Evolutionary conservation across 1,140 invertebrate species (phyloP).

Genomic region (Drosophila biarmipes): DNA sequence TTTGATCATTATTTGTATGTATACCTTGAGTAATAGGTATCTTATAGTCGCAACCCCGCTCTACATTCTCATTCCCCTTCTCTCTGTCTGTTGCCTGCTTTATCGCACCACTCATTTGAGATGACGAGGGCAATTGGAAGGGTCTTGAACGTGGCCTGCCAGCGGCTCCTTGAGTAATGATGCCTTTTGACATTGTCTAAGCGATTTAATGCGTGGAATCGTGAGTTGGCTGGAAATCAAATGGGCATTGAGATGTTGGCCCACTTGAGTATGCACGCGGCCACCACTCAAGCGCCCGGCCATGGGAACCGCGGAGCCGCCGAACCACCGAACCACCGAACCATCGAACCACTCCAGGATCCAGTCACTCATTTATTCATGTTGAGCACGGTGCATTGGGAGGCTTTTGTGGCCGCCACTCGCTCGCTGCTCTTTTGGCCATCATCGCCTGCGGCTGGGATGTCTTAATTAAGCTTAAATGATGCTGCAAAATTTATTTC

Average conservation of each 20-base stretch:
- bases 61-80: neutral
- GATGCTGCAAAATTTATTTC: constrained; percentile 83
- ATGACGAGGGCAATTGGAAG: constrained; percentile 51
- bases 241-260: constrained; percentile 47
- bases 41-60: neutral
- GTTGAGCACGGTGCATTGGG: constrained; percentile 63
- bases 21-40: neutral
- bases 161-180: constrained; percentile 68
- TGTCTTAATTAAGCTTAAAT: constrained; percentile 83
- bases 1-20: neutral
- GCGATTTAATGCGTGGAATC: constrained; percentile 78
- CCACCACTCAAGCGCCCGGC: constrained; percentile 45
- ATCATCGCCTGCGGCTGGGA: constrained; percentile 63
- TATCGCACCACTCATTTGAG: constrained; percentile 43
- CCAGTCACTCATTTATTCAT: constrained; percentile 79
- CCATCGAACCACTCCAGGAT: constrained; percentile 33
- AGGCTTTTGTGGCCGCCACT: constrained; percentile 55
- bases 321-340: constrained; percentile 11
- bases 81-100: constrained; percentile 17
- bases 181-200: constrained; percentile 81
- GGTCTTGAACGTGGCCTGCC: constrained; percentile 30
- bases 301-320: neutral
- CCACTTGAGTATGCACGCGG: constrained; percentile 63
- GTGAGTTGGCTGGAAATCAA: constrained; percentile 76
- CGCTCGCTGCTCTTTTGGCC: constrained; percentile 30